Evolutionary conservation across 2,113 vertebrate genomes (phyloP), one percentile per base, ranked within the genome.

Genomic region (Monarcha castaneiventris): DNA sequence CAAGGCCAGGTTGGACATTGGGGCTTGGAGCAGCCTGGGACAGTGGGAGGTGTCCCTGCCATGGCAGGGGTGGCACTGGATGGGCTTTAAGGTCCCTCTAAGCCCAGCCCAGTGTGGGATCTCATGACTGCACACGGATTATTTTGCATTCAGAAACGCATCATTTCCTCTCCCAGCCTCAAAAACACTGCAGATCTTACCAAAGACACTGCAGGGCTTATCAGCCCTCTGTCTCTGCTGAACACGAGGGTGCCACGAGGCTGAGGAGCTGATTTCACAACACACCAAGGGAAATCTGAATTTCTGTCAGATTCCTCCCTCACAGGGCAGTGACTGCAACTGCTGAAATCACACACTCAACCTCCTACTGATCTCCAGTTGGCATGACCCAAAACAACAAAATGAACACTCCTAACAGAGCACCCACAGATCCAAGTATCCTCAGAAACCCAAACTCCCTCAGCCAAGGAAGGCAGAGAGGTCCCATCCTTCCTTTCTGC

Each of bases 31-130:
- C 81, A 37, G 9, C 68, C 81, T 63, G 83, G 74, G 12, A 4
- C 32, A 55, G 25, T 15, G 58, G 49, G 0, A 88, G 67, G 16
- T 8, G 66, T 56, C 75, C 75, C 66, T 79, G 75, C 56, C 61
- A 21, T 3, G 26, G 35, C 30, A 7, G 20, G 26, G 25, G 32
- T 33, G 64, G 66, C 5, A 7, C 7, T 43, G 44, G 30, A 0
- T 7, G 72, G 26, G 62, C 0, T 86, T 1, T 26, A 0, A 1
- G 41, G 6, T 49, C 20, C 49, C 2, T 32, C 3, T 33, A 32
- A 19, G 6, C 33, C 27, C 77, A 49, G 9, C 2, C 23, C 74
- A 77, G 7, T 8, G 5, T 17, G 44, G 9, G 39, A 39, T 30
- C 9, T 46, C 33, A 11, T 4, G 16, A 9, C 9, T 39, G 61